Conservation (phyloP, 2,113 vertebrate genomes). For the human (Homo sapiens) region GRCh38 chr17:28003001-28003500, state of each 20-base stretch:
- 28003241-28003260: background rate
- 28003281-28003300: background rate
- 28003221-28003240: background rate
- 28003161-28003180: background rate
- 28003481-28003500: background rate
- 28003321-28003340: background rate
- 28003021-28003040: background rate
- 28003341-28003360: background rate
- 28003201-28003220: background rate
- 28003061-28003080: background rate
- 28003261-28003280: background rate
- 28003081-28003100: background rate
- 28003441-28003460: background rate
- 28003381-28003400: background rate
- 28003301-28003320: background rate
- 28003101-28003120: background rate
- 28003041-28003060: background rate
- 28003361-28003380: background rate
- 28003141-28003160: background rate
- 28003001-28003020: background rate
- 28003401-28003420: background rate
- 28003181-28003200: background rate
- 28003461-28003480: background rate
- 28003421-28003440: background rate
- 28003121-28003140: background rate